Evolutionary conservation across 2,113 vertebrate species (phyloP).

Genomic region (Camarhynchus parvulus): DNA sequence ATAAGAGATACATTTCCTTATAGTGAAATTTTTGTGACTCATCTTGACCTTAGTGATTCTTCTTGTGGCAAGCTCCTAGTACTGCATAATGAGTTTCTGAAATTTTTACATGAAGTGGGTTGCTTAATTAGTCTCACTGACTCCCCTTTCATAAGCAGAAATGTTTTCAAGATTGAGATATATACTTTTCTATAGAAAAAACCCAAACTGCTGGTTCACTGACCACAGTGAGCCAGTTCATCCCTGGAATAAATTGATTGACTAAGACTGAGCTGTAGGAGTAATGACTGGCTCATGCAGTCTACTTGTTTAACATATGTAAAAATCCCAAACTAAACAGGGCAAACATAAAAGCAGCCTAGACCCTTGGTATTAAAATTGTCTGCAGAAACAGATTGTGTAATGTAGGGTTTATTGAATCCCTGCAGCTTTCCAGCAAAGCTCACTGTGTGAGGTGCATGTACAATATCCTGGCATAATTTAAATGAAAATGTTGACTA

Average conservation of each 20-base stretch:
- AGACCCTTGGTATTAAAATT: not conserved
- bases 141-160: not conserved
- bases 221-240: not conserved
- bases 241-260: not conserved
- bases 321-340: conserved; percentile 17
- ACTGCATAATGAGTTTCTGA: not conserved
- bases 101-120: not conserved
- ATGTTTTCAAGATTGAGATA: not conserved
- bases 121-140: not conserved
- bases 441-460: not conserved
- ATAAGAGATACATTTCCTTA: not conserved
- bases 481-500: conserved; percentile 37
- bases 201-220: not conserved
- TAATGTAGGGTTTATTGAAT: conserved; percentile 48
- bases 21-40: not conserved
- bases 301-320: not conserved
- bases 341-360: not conserved
- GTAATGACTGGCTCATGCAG: not conserved
- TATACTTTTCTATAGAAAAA: not conserved
- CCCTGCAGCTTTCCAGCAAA: conserved; percentile 31
- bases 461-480: not conserved
- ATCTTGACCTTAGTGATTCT: not conserved
- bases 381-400: conserved; percentile 8
- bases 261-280: not conserved
- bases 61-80: not conserved